A percentile compares a stretch with the other conserved stretches of the same genome.
Conservation (phyloP, 1,140 invertebrate genomes). For the Elymnias hypermnestra region DNA sequence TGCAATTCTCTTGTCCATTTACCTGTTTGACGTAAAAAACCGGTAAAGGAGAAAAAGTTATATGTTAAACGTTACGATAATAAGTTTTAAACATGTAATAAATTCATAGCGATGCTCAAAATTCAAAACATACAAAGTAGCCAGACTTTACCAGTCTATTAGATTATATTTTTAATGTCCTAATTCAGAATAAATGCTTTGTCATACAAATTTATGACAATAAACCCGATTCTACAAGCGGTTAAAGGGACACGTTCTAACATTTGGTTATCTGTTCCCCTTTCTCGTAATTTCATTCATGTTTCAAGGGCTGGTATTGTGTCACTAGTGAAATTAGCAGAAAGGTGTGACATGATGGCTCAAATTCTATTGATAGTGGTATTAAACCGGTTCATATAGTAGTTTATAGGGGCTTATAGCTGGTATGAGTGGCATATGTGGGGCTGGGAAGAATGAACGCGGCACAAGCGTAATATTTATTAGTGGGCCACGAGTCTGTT, state of each 20-base stretch:
- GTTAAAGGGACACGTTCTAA: slow-evolving; percentile 1
- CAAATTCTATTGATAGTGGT: slow-evolving; percentile 19
- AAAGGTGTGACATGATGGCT: slow-evolving; percentile 32
- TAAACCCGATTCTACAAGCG: background rate
- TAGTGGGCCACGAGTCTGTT: no score
- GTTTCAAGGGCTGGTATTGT: slow-evolving; percentile 25
- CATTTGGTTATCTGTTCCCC: slow-evolving; percentile 5
- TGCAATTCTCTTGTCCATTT: no score
- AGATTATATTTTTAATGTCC: no score
- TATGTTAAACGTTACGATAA: no score
- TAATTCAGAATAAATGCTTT: background rate
- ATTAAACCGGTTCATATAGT: slow-evolving; percentile 22
- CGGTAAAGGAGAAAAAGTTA: no score
- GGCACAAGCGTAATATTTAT: slow-evolving; percentile 7
- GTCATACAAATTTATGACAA: background rate
- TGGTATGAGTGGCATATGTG: slow-evolving; percentile 17
- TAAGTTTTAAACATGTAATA: no score
- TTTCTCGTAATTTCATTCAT: slow-evolving; percentile 15
- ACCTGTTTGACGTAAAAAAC: no score
- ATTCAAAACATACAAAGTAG: no score
- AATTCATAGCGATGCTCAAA: no score
- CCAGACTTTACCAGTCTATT: no score
- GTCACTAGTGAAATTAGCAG: slow-evolving; percentile 37
- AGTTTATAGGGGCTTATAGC: slow-evolving; percentile 19
- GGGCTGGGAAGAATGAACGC: background rate